These are phyloP conservation scores for Drosophila prolongata DNA, from an alignment of 2,888 invertebrate genomes.

Conservation along the genomic window DNA sequence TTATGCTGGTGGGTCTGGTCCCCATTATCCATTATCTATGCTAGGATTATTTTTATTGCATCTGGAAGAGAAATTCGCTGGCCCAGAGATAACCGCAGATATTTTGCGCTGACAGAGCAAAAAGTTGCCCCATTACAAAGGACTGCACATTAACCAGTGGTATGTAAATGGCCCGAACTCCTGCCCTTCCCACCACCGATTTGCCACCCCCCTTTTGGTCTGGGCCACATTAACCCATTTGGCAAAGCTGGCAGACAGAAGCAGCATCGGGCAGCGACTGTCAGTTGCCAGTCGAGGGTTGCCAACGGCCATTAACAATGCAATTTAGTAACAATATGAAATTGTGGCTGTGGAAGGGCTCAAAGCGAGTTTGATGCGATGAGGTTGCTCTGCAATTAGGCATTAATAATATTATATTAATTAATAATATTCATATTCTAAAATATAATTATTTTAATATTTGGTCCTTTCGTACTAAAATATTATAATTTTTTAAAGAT, in stretches of 20 bases:
- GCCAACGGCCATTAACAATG: conserved; percentile 57
- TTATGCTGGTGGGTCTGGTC: conserved; percentile 2
- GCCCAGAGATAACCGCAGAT: conserved; percentile 43
- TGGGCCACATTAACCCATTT: conserved; percentile 47
- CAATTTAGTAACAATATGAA: conserved; percentile 52
- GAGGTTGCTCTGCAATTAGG: conserved; percentile 59
- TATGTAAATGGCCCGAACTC: conserved; percentile 45
- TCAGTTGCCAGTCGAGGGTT: conserved; percentile 30
- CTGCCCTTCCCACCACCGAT: background rate
- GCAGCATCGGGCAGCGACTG: conserved; percentile 5
- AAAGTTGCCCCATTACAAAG: conserved; percentile 58
- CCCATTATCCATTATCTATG: conserved; percentile 49
- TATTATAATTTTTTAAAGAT: too few species aligned
- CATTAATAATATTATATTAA: too few species aligned
- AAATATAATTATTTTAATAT: too few species aligned
- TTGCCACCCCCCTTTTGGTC: background rate
- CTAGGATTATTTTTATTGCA: conserved; percentile 68
- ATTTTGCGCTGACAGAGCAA: conserved; percentile 57
- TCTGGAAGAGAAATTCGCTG: conserved; percentile 30
- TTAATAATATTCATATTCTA: too few species aligned
- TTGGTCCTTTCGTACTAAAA: too few species aligned
- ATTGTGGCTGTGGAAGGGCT: conserved; percentile 43
- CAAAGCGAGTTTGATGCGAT: conserved; percentile 20
- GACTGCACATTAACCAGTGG: conserved; percentile 61
- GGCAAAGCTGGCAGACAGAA: conserved; percentile 5